Evolutionary conservation across 2,888 invertebrate species (phyloP).

Genomic region (Microchrysa polita): DNA sequence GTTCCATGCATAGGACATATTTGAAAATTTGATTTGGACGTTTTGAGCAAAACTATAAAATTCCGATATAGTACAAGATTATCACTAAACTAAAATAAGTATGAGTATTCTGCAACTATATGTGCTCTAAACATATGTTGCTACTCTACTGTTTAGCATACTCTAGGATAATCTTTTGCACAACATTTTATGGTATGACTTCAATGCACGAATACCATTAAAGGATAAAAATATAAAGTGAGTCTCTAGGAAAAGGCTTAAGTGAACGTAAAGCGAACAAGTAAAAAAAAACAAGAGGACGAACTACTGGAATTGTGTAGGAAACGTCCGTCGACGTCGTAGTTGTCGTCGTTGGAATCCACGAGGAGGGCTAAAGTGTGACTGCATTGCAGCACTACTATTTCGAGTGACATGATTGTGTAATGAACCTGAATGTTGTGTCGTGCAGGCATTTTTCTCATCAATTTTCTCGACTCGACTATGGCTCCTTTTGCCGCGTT

Average conservation of each 20-base stretch:
- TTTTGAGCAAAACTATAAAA: too few relatives aligned
- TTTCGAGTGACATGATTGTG: slow-evolving; percentile 51
- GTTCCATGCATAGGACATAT: too few relatives aligned
- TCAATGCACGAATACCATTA: slow-evolving; percentile 46
- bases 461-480: slow-evolving; percentile 49
- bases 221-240: slow-evolving; percentile 36
- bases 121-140: background rate
- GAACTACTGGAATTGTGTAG: slow-evolving; percentile 28
- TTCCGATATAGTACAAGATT: too few relatives aligned
- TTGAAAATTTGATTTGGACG: too few relatives aligned
- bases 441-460: slow-evolving; percentile 49
- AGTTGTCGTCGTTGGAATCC: slow-evolving; percentile 15
- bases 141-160: background rate
- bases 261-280: too few relatives aligned
- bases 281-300: slow-evolving; percentile 10
- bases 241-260: slow-evolving; percentile 22
- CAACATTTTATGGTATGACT: slow-evolving; percentile 43
- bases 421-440: slow-evolving; percentile 51
- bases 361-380: slow-evolving; percentile 45
- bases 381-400: slow-evolving; percentile 51
- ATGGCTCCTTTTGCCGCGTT: slow-evolving; percentile 46
- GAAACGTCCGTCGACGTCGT: slow-evolving; percentile 6
- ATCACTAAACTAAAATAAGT: background rate
- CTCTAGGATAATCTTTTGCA: slow-evolving; percentile 23
- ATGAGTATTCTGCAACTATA: too few relatives aligned